Evolutionary conservation across 2,113 vertebrate species (phyloP).

Genomic region (Notiomystis cincta): DNA sequence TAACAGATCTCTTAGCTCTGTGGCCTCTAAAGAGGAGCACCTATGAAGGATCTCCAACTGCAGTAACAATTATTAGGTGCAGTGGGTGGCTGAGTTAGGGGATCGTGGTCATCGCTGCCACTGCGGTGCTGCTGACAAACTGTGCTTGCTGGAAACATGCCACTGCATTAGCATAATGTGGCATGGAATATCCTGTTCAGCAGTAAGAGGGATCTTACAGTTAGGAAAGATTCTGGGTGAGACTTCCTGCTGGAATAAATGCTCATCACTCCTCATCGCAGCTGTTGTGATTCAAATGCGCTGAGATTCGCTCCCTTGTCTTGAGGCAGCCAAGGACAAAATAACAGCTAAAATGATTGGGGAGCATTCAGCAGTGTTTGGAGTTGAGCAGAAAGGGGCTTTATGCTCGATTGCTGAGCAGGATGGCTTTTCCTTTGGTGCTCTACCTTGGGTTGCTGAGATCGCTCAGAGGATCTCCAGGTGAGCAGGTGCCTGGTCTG

Average conservation of each 20-base stretch:
- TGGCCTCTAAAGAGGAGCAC: not conserved
- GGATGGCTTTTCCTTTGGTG: not conserved
- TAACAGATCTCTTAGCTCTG: not conserved
- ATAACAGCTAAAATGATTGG: not conserved
- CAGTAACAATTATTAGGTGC: not conserved
- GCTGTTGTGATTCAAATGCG: not conserved
- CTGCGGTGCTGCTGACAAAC: not conserved
- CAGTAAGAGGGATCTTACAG: not conserved
- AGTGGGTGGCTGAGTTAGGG: not conserved
- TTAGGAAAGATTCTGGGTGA: not conserved
- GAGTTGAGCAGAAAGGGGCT: not conserved
- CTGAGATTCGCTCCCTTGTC: not conserved
- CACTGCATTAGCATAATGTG: not conserved
- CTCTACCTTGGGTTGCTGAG: not conserved
- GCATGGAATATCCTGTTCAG: not conserved
- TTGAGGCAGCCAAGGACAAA: not conserved
- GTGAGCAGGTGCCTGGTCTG: not conserved
- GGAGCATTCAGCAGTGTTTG: not conserved
- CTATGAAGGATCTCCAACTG: not conserved
- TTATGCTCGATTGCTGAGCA: not conserved
- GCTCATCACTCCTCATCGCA: not conserved
- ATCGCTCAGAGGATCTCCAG: not conserved
- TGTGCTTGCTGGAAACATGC: not conserved
- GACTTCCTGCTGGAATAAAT: slow-evolving; percentile 12
- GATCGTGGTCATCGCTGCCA: accelerated